These are phyloP conservation scores for Hydriomena furcata DNA, from an alignment of 2,888 invertebrate species.

Conservation along the genomic window DNA sequence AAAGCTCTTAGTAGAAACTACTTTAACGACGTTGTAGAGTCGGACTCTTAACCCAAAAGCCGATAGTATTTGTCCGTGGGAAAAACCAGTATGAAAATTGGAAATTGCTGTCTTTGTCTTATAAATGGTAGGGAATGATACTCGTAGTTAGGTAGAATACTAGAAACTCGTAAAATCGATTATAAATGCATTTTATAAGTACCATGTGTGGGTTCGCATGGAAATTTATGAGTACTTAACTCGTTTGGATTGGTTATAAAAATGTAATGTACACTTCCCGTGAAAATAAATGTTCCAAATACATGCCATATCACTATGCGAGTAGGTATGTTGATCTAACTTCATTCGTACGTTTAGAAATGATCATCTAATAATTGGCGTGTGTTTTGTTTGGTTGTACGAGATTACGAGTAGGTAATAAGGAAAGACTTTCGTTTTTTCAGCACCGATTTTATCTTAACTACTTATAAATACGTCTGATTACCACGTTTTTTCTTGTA, in stretches of 20 bases:
- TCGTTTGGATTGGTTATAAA: slow-evolving; percentile 3
- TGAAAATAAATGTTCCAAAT: no score
- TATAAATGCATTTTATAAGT: slow-evolving; percentile 8
- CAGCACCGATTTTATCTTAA: no score
- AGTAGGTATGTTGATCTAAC: no score
- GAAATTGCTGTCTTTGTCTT: slow-evolving; percentile 19
- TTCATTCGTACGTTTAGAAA: no score
- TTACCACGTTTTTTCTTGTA: no score
- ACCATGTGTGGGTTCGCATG: slow-evolving; percentile 12
- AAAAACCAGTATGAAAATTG: slow-evolving; percentile 22
- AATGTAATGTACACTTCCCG: background rate
- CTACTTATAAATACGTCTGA: no score
- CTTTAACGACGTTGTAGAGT: slow-evolving; percentile 16
- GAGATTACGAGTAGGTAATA: no score
- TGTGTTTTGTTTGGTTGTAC: no score
- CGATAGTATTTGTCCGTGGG: slow-evolving; percentile 12
- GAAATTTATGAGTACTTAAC: slow-evolving; percentile 1
- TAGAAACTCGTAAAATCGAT: slow-evolving; percentile 14
- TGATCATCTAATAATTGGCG: no score
- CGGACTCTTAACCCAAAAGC: slow-evolving; percentile 16
- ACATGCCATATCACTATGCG: no score
- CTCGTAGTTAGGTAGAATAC: slow-evolving; percentile 5
- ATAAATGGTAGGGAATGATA: background rate
- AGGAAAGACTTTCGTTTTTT: no score
- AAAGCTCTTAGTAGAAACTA: slow-evolving; percentile 21